Conservation (phyloP, 2,113 vertebrate species). For the Crocuta crocuta region DNA sequence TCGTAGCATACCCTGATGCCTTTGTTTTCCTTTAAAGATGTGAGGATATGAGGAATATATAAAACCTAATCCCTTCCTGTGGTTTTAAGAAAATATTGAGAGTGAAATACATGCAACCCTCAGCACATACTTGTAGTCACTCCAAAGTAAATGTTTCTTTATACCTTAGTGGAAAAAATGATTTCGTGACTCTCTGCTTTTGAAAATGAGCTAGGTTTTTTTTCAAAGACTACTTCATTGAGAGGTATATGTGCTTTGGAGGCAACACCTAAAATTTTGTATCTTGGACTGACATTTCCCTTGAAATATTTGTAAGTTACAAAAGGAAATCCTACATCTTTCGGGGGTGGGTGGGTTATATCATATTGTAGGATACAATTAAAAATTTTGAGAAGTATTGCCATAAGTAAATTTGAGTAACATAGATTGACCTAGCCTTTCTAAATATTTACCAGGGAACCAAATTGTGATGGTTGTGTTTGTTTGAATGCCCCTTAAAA, state of each 20-base stretch:
- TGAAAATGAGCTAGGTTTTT: neutral
- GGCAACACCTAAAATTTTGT: neutral
- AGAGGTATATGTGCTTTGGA: neutral
- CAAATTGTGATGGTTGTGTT: neutral
- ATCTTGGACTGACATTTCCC: neutral
- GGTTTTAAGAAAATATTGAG: conserved; percentile 33
- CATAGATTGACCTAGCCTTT: neutral
- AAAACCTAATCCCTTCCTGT: conserved; percentile 2
- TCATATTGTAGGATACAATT: neutral
- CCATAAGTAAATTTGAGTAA: neutral
- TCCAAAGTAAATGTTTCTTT: neutral
- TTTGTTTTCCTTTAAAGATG: conserved; percentile 46
- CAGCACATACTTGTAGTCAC: neutral
- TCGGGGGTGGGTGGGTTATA: neutral
- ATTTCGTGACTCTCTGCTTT: neutral
- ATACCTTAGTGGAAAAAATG: neutral
- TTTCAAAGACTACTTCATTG: neutral
- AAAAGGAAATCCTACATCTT: neutral
- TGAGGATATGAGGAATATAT: conserved; percentile 21
- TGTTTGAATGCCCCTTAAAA: conserved; percentile 4
- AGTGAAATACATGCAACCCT: neutral
- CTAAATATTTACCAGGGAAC: neutral
- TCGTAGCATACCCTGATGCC: neutral
- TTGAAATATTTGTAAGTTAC: neutral
- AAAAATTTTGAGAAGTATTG: neutral